Percentiles rank a stretch among this genome's conserved stretches.
phyloP scores from a whole-genome alignment of 2,888 invertebrate species.

The Agrilus cyanescens region DNA sequence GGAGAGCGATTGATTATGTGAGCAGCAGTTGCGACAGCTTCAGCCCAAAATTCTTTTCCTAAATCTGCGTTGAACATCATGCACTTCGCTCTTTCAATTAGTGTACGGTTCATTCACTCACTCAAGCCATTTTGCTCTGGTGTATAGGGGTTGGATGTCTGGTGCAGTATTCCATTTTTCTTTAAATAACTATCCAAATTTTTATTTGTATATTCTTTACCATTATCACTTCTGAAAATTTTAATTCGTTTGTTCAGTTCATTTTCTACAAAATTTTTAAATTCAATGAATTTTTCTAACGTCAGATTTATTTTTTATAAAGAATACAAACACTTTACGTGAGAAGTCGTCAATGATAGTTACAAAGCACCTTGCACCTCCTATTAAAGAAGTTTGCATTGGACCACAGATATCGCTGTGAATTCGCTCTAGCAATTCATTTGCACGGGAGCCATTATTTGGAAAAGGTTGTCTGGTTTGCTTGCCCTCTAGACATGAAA shows the following conservation, averaged over 20 bases:
- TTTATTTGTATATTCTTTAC: constrained; percentile 7
- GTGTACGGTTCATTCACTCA: constrained; percentile 12
- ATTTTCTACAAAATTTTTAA: constrained; percentile 7
- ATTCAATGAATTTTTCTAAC: constrained; percentile 6
- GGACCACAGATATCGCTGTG: constrained; percentile 21
- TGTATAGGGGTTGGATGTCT: constrained; percentile 14
- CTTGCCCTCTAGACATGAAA: constrained; percentile 15
- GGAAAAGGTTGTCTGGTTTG: constrained; percentile 17
- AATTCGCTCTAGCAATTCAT: constrained; percentile 14
- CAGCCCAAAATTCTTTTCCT: constrained; percentile 9
- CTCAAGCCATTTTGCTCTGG: constrained; percentile 16
- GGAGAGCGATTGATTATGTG: constrained; percentile 9
- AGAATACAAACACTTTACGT: constrained; percentile 9
- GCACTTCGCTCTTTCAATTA: constrained; percentile 13
- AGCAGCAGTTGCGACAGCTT: constrained; percentile 11
- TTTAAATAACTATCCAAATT: constrained; percentile 10
- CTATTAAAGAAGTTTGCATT: constrained; percentile 14
- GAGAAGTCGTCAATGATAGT: constrained; percentile 22
- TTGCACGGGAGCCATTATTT: constrained; percentile 11
- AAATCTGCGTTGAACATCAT: constrained; percentile 9
- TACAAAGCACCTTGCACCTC: constrained; percentile 19
- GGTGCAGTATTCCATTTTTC: constrained; percentile 13
- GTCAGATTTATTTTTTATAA: constrained; percentile 7
- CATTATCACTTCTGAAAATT: constrained; percentile 11
- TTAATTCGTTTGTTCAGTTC: constrained; percentile 9